Percentiles rank a stretch among this genome's conserved stretches.
These are phyloP conservation scores for Rhyzopertha dominica DNA, from an alignment of 1,140 invertebrate genomes.

Conservation along the genomic window DNA sequence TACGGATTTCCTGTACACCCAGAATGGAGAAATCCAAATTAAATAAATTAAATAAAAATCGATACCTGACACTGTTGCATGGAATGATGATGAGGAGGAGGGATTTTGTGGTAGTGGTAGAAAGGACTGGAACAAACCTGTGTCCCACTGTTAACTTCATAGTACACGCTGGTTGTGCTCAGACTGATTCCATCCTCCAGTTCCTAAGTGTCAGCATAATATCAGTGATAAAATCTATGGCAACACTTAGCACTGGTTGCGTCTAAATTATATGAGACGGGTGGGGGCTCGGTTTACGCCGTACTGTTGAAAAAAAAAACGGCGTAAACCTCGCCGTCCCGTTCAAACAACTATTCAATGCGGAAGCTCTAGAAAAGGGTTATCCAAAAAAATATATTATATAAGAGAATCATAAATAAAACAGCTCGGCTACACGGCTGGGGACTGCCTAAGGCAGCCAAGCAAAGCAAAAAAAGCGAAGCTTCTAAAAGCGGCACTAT, in stretches of 20 bases:
- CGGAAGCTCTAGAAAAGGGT: slow-evolving; percentile 43
- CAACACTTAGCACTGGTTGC: slow-evolving; percentile 40
- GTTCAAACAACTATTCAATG: too few relatives aligned
- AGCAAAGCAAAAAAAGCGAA: slow-evolving; percentile 39
- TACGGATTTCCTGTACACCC: too few relatives aligned
- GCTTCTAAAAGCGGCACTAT: slow-evolving; percentile 37
- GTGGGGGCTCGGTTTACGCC: slow-evolving; percentile 6
- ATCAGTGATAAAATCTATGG: slow-evolving; percentile 29
- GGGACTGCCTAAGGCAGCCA: slow-evolving; percentile 23
- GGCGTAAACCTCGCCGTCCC: too few relatives aligned
- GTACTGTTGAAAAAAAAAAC: slow-evolving; percentile 6
- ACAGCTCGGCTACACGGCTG: slow-evolving; percentile 28
- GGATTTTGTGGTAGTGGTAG: slow-evolving; percentile 36
- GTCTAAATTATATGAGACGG: slow-evolving; percentile 14
- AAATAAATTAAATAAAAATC: too few relatives aligned
- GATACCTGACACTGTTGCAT: slow-evolving; percentile 6
- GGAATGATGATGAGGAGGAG: slow-evolving; percentile 1
- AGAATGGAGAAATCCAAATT: too few relatives aligned
- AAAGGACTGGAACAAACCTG: slow-evolving; percentile 45
- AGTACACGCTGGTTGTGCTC: slow-evolving; percentile 39
- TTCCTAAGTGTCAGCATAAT: slow-evolving; percentile 44
- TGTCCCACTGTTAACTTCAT: slow-evolving; percentile 40
- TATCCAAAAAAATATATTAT: too few relatives aligned
- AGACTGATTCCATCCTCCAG: slow-evolving; percentile 42
- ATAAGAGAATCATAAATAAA: slow-evolving; percentile 25